Base-by-base conservation (phyloP, 2,888 invertebrate genomes). In the Lapara coniferarum region DNA sequence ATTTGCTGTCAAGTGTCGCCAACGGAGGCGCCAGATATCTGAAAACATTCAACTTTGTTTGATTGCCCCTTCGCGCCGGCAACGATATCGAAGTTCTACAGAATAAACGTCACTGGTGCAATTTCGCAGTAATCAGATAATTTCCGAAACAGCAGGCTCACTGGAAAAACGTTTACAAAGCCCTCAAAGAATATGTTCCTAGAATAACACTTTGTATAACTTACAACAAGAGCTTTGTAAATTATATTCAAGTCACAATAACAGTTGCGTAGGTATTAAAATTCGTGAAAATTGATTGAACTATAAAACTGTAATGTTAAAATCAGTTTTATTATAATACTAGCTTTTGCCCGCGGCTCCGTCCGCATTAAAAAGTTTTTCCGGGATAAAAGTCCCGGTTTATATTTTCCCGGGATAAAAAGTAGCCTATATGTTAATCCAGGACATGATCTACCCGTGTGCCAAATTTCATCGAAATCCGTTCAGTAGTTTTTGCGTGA, bases 161-260 rank as follows among this genome's bases (percentile, higher is more conserved):
- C 44, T 69, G 63, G 52, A 78, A 77, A 75, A 71, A 74, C 73
- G 72, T 77, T 69, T 75, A 89, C 85, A 89, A 88, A 81, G 85
- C 80, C 73, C 73, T 78, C 82, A 81, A 84, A 87, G 80, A 83
- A 73, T 77, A 73, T 77, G 73, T 91, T 90, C 90, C 80, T 77
- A 84, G 90, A 89, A 90, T 79, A 78, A 74, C 75, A 74, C 76
- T 81, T 83, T 87, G 78, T 77, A 75, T 72, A 75, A 72, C 69
- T 70, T 66, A 89, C 85, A 89, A 86, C 75, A 78, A 77, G 73
- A 73, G 76, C 85, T 82, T 86, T 88, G 82, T 83, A 72, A 75
- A 13, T 16, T 63, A 57, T 14, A 19, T 56, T 56, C 56, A 19
- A 25, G 25, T 59, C 59, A 63, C 19, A 46, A 19, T 63, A 63